Conservation (phyloP, 2,113 vertebrate species). For the Brachyhypopomus occidentalis region DNA sequence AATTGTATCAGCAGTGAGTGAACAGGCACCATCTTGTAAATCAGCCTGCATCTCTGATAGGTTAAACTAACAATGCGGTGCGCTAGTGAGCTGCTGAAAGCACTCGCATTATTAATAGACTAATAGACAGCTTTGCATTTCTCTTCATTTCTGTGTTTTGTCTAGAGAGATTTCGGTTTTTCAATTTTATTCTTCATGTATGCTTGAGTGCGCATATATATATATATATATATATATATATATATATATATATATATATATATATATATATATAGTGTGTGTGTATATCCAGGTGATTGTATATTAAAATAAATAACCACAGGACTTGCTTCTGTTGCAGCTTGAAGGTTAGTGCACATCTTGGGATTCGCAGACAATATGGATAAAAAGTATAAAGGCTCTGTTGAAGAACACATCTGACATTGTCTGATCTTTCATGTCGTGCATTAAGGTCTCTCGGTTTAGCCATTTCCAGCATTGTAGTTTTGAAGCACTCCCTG, state of each 20-base stretch:
- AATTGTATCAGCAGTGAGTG: constrained; percentile 63
- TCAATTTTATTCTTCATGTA: not conserved
- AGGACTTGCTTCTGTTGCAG: no score
- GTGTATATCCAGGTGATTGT: no score
- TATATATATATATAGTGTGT: no score
- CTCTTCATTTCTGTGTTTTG: not conserved
- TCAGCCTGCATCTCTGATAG: constrained; percentile 59
- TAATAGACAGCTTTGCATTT: constrained; percentile 7
- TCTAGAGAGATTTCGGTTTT: no score
- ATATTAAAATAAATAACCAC: no score
- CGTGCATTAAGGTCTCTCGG: not conserved
- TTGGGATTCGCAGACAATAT: no score
- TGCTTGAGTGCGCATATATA: not conserved
- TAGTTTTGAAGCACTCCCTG: constrained; percentile 30
- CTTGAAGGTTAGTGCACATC: no score
- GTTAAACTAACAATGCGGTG: constrained; percentile 67
- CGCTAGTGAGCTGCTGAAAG: constrained; percentile 52
- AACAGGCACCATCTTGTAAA: constrained; percentile 63
- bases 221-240: not conserved
- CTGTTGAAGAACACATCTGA: not conserved
- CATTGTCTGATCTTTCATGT: not conserved
- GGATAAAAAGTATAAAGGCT: no score
- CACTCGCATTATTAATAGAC: constrained; percentile 63
- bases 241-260: not conserved
- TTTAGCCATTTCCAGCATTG: not conserved